Conservation (phyloP, 2,113 vertebrate species). For the Lynx canadensis region DNA sequence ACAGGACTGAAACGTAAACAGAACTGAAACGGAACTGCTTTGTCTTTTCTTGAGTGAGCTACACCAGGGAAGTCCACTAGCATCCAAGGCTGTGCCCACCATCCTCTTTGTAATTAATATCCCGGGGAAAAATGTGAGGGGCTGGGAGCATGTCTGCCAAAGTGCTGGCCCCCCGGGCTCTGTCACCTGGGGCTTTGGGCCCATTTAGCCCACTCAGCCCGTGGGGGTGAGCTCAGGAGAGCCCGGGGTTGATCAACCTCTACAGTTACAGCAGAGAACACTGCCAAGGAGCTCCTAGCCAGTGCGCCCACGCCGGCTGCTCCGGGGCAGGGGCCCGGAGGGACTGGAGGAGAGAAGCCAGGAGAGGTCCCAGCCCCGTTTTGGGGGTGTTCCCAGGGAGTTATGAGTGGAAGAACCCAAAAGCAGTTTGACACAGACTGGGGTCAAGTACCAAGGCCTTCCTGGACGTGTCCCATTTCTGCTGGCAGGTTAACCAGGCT, state of each 20-base stretch:
- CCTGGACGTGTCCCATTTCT: background rate
- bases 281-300: background rate
- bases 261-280: background rate
- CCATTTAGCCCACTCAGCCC: slow-evolving; percentile 66
- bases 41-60: background rate
- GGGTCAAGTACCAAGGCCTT: background rate
- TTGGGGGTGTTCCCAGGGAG: background rate
- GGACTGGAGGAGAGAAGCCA: fast-evolving
- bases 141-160: slow-evolving; percentile 54
- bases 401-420: background rate
- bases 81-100: slow-evolving; percentile 25
- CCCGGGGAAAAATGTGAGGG: slow-evolving; percentile 50
- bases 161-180: slow-evolving; percentile 53
- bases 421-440: background rate
- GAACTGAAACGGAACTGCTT: background rate
- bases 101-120: background rate
- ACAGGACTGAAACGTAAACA: background rate
- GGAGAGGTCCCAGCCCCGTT: too few relatives aligned
- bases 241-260: slow-evolving; percentile 25
- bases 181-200: slow-evolving; percentile 66
- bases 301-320: fast-evolving
- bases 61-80: background rate
- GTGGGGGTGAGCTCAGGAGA: slow-evolving; percentile 51
- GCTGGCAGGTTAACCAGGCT: background rate
- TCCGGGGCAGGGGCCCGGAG: fast-evolving